phyloP scores from a whole-genome alignment of 2,888 invertebrate genomes.

The Bhutanitis thaidina region DNA sequence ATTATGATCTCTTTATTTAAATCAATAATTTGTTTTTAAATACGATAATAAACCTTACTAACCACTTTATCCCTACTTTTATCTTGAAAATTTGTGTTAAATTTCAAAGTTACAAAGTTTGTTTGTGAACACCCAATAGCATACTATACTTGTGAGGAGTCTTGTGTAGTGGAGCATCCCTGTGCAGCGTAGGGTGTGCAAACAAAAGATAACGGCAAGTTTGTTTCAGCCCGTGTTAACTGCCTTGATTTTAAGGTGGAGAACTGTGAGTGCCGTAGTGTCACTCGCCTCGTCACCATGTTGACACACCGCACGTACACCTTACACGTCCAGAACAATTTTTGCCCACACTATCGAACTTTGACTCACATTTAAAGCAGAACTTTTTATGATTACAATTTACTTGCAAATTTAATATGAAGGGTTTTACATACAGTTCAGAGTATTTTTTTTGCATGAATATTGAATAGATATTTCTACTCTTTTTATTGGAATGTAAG shows the following conservation, averaged over 20 bases:
- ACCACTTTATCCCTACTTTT: conserved; percentile 7
- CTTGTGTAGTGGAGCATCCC: conserved; percentile 24
- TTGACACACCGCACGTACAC: conserved; percentile 71
- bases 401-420: too few species aligned
- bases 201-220: conserved; percentile 68
- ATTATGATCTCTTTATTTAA: conserved; percentile 9
- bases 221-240: conserved; percentile 81
- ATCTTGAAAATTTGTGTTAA: conserved; percentile 14
- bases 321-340: conserved; percentile 56
- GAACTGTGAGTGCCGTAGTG: conserved; percentile 80
- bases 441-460: too few species aligned
- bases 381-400: too few species aligned
- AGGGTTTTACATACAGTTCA: too few species aligned
- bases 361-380: not conserved
- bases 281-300: conserved; percentile 70
- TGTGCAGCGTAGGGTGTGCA: conserved; percentile 49
- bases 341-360: conserved; percentile 27
- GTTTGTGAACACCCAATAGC: conserved; percentile 8
- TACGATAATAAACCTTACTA: not conserved
- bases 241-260: conserved; percentile 82
- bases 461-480: too few species aligned
- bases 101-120: conserved; percentile 15
- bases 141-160: conserved; percentile 20
- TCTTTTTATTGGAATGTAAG: conserved; percentile 5
- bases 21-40: conserved; percentile 7